Percentiles rank a stretch among this genome's conserved stretches.
These are phyloP conservation scores for Macropus fuliginosus DNA, from an alignment of 2,797 vertebrate species.

Conservation along the genomic window DNA sequence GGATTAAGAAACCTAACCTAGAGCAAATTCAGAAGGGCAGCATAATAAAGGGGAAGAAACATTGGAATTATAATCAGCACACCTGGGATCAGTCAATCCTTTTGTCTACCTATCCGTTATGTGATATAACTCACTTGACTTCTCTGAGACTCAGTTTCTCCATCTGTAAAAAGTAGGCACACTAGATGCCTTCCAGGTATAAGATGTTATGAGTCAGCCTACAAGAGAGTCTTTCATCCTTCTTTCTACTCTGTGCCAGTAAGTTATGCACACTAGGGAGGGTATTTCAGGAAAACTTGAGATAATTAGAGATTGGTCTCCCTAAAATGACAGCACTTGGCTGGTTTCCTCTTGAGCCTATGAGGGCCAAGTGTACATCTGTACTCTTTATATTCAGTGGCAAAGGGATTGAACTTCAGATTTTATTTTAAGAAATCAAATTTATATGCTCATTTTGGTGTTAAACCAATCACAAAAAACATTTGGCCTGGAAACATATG, in stretches of 20 bases:
- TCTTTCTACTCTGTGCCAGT: neutral
- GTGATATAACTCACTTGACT: neutral
- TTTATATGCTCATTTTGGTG: neutral
- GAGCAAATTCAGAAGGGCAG: neutral
- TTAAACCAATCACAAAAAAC: neutral
- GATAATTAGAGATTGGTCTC: neutral
- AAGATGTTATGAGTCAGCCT: neutral
- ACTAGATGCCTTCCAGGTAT: neutral
- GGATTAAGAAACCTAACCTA: neutral
- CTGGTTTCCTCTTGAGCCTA: neutral
- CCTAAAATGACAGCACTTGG: neutral
- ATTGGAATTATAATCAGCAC: neutral
- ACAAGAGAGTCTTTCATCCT: neutral
- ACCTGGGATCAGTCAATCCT: neutral
- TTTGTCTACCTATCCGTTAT: neutral
- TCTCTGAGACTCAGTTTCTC: neutral
- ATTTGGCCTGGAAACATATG: neutral
- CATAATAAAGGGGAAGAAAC: neutral
- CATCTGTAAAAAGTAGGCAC: neutral
- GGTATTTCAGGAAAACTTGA: neutral
- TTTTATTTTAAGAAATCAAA: neutral
- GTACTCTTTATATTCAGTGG: neutral
- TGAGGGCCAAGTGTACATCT: neutral
- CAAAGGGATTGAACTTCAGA: neutral
- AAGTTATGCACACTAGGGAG: neutral